Evolutionary conservation across 2,888 invertebrate species (phyloP), one percentile per base, ranked within the genome.

Genomic region (Metellina segmentata): DNA sequence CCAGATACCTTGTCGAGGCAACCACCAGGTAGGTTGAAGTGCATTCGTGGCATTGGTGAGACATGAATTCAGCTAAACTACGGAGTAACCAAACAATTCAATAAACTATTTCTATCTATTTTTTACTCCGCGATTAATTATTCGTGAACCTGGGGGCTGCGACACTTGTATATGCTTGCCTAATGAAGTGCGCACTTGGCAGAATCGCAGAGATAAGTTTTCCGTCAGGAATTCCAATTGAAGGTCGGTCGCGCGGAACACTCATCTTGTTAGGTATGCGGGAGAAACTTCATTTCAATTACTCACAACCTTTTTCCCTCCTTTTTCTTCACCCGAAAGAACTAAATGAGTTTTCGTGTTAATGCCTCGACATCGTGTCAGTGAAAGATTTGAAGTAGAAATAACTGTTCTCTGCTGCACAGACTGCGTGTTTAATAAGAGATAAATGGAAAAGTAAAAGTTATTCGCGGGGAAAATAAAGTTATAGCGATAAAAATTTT

Each of bases 191-290:
- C 51, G 48, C 61, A 61, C 48, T 61, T 69, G 53, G 75, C 53
- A 53, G 85, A 48, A 75, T 85, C 85, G 53, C 4, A n/a, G 74
- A 7, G 48, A 49, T 85, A 61, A 69, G 85, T 85, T 85, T 85
- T 85, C 75, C 61, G 61, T 85, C 85, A 75, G 75, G 78, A 49
- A 85, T 75, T 85, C 85, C 85, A 75, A 85, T 52, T 85, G 75
- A 48, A 75, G 53, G 53, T 61, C 61, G 9, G 16, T 85, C 48
- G 69, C 70, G 52, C 48, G 75, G 71, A 61, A 85, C 49, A 85
- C 48, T 53, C 20, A 61, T 53, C 70, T 48, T 11, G 6, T 61
- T 53, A 85, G 61, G 53, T 75, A 61, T 75, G 48, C 49, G 61
- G 75, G 61, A 75, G 34, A 52, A 82, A 48, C 75, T 61, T 85